phyloP scores from a whole-genome alignment of 2,113 vertebrate genomes.

The Bufo bufo region DNA sequence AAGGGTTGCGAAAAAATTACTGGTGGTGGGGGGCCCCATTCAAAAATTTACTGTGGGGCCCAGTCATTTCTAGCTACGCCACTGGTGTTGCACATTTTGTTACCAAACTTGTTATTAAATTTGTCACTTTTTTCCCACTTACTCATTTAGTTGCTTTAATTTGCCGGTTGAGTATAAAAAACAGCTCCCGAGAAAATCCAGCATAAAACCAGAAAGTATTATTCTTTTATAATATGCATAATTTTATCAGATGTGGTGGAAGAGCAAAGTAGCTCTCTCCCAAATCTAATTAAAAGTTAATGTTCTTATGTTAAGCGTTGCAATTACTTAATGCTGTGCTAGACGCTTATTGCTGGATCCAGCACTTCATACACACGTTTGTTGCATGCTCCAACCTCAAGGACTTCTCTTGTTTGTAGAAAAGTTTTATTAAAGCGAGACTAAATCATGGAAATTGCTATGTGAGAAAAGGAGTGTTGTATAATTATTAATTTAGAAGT shows the following conservation, averaged over 20 bases:
- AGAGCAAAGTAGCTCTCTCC: neutral
- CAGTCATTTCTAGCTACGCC: too few relatives aligned
- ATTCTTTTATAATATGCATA: constrained; percentile 1
- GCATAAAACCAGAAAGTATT: neutral
- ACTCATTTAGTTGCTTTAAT: constrained; percentile 3
- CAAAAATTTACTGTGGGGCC: too few relatives aligned
- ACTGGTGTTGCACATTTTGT: too few relatives aligned
- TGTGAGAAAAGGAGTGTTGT: neutral
- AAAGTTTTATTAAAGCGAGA: constrained; percentile 11
- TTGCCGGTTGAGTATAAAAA: neutral
- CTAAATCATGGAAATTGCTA: constrained; percentile 14
- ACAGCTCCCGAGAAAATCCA: neutral
- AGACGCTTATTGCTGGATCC: constrained; percentile 23
- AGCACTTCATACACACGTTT: constrained; percentile 32
- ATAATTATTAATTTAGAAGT: neutral
- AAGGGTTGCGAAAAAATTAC: too few relatives aligned
- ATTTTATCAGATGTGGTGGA: constrained; percentile 25
- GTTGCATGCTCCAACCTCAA: neutral
- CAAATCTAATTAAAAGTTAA: constrained; percentile 44
- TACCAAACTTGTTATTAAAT: too few relatives aligned
- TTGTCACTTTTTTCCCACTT: neutral
- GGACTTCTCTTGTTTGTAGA: constrained; percentile 4
- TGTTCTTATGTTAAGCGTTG: constrained; percentile 33
- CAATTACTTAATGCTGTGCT: constrained; percentile 21
- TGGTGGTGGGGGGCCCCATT: too few relatives aligned